Conservation (phyloP, 2,888 invertebrate species). For the Lobophora halterata region DNA sequence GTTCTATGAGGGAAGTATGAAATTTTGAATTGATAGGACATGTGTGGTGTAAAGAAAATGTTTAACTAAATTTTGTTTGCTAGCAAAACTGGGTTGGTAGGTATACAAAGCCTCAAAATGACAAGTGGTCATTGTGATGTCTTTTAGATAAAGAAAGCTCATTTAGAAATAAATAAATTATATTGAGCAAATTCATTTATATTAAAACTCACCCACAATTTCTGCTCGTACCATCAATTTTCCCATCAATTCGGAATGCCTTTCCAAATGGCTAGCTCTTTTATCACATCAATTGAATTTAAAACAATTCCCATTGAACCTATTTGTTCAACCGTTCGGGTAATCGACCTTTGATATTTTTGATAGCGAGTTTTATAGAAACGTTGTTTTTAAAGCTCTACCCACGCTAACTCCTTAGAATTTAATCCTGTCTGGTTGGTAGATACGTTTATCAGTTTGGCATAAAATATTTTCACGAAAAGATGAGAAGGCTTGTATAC, state of each 20-base stretch:
- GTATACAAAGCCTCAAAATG: too few species aligned
- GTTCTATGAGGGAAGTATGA: constrained; percentile 40
- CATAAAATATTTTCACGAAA: too few species aligned
- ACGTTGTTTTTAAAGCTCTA: too few species aligned
- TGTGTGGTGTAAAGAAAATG: neutral
- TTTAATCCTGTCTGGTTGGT: too few species aligned
- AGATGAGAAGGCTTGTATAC: neutral
- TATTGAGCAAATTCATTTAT: constrained; percentile 13
- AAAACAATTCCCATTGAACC: constrained; percentile 38
- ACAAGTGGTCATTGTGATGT: too few species aligned
- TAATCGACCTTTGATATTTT: constrained; percentile 56
- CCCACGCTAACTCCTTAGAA: too few species aligned
- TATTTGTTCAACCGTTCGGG: constrained; percentile 27
- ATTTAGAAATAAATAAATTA: too few species aligned
- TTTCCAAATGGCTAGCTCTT: constrained; percentile 21
- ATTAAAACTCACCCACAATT: constrained; percentile 21
- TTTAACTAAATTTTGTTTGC: too few species aligned
- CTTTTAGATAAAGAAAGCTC: too few species aligned
- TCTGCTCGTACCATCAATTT: constrained; percentile 21
- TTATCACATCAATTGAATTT: constrained; percentile 33
- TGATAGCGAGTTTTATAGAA: too few species aligned
- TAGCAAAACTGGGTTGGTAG: too few species aligned
- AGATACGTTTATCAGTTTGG: too few species aligned
- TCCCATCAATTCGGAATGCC: constrained; percentile 23
- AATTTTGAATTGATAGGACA: constrained; percentile 55